Percentiles rank a stretch among this genome's conserved stretches.
Conservation (phyloP, 2,888 invertebrate genomes). For the Hofmannophila pseudospretella region DNA sequence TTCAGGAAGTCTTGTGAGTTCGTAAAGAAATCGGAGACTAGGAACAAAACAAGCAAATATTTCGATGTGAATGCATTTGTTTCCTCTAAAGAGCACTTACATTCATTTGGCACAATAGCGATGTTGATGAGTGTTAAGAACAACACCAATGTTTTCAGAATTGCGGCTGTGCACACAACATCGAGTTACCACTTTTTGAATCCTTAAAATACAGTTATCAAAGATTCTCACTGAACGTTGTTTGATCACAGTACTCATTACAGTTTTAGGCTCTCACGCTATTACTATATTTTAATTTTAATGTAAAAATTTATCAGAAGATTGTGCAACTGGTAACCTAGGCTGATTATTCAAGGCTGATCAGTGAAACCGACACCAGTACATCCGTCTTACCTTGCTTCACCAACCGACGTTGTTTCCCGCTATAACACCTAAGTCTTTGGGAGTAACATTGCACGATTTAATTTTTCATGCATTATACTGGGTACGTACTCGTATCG, state of each 20-base stretch:
- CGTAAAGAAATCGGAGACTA: slow-evolving; percentile 32
- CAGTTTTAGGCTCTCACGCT: too few relatives aligned
- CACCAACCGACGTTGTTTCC: slow-evolving; percentile 35
- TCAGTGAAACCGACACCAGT: slow-evolving; percentile 49
- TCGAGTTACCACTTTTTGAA: neutral
- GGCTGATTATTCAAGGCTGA: slow-evolving; percentile 41
- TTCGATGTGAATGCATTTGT: slow-evolving; percentile 56
- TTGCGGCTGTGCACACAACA: slow-evolving; percentile 31
- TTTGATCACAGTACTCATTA: too few relatives aligned
- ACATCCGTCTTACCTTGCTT: slow-evolving; percentile 52
- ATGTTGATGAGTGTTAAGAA: slow-evolving; percentile 53
- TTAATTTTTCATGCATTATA: neutral
- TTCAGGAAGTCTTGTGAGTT: slow-evolving; percentile 5
- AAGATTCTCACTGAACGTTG: too few relatives aligned
- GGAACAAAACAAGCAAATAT: slow-evolving; percentile 47
- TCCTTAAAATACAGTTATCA: neutral
- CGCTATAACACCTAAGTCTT: slow-evolving; percentile 16
- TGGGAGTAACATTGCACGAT: slow-evolving; percentile 9
- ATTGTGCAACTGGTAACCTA: slow-evolving; percentile 40
- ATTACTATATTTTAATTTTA: slow-evolving; percentile 1
- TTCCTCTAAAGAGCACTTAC: slow-evolving; percentile 43
- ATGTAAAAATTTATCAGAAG: slow-evolving; percentile 16
- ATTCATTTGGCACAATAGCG: slow-evolving; percentile 54
- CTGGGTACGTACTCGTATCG: too few relatives aligned
- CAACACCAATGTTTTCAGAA: slow-evolving; percentile 66